Conservation (phyloP, 2,113 vertebrate species). For the Tretioscincus oriximinensis region DNA sequence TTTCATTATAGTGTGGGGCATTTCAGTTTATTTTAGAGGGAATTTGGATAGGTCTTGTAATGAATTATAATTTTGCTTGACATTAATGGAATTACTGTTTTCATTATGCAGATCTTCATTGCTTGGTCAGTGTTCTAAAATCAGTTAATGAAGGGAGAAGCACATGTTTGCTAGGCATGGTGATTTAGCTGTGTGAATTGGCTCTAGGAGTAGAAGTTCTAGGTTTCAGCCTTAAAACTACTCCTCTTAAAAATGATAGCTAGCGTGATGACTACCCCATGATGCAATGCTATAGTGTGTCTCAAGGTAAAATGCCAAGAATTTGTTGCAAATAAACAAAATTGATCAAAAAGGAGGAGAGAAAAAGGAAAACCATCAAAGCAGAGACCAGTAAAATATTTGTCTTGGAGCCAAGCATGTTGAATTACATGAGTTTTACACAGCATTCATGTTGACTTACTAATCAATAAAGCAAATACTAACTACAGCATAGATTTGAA, state of each 20-base stretch:
- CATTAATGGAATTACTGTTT: too few relatives aligned
- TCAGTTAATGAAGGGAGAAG: not conserved
- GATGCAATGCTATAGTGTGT: slow-evolving; percentile 1
- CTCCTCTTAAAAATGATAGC: slow-evolving; percentile 4
- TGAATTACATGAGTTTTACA: slow-evolving; percentile 14
- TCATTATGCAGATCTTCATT: too few relatives aligned
- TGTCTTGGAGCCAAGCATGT: slow-evolving; percentile 33
- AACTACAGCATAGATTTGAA: not conserved
- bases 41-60: not conserved
- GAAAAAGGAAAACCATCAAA: slow-evolving; percentile 36
- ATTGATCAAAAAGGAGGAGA: slow-evolving; percentile 36
- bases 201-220: not conserved
- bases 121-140: too few relatives aligned
- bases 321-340: slow-evolving; percentile 52
- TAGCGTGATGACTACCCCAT: not conserved
- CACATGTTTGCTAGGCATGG: not conserved
- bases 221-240: not conserved
- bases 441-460: slow-evolving; percentile 39
- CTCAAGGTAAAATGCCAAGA: slow-evolving; percentile 48
- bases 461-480: not conserved
- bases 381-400: slow-evolving; percentile 40
- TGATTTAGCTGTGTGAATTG: not conserved
- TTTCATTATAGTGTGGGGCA: too few relatives aligned
- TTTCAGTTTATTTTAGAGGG: not conserved
- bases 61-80: too few relatives aligned